Evolutionary conservation across 2,888 invertebrate species (phyloP), one percentile per base, ranked within the genome.

Genomic region (Pristionchus mayeri): DNA sequence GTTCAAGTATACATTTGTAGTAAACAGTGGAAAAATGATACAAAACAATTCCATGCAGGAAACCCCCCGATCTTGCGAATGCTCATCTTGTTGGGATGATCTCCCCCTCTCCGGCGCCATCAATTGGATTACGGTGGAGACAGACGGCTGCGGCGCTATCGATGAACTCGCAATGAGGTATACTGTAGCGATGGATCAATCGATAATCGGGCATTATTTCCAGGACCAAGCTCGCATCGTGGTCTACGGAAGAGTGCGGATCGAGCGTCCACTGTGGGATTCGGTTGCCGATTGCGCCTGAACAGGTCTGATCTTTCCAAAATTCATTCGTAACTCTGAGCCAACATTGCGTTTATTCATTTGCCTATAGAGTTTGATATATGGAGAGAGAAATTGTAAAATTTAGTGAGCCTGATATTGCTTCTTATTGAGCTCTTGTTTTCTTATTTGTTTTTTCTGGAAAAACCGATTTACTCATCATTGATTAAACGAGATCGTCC

Each of bases 61-160:
- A n/a, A 50, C 76, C 1, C 0, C 48, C 16, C 11, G 18, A n/a
- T 50, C 76, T 48, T 78, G 76, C 18, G 50, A 2, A n/a, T 78
- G 76, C 6, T 7, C 76, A 1, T 27, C 48, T 18, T 78, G 76
- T 34, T 78, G 76, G 76, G 50, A 78, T 50, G 76, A 78, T 24
- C 76, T 78, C 24, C 50, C 48, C 21, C 18, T 34, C 13, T 2
- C 34, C 18, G 76, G 76, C 0, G 30, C 27, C 1, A 78, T 78
- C 52, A 50, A 78, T 78, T 78, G 76, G 76, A 78, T 78, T 21
- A 78, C 50, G 50, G 24, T 78, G 2, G 76, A 78, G 21, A 78
- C 76, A 0, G 50, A 21, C 2, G 76, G 76, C 16, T 78, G 76
- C 24, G 76, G 24, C 7, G 48, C 30, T 0, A 50, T 78, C 3